Conservation (phyloP, 2,113 vertebrate species). For the Grammomys dolichurus region DNA sequence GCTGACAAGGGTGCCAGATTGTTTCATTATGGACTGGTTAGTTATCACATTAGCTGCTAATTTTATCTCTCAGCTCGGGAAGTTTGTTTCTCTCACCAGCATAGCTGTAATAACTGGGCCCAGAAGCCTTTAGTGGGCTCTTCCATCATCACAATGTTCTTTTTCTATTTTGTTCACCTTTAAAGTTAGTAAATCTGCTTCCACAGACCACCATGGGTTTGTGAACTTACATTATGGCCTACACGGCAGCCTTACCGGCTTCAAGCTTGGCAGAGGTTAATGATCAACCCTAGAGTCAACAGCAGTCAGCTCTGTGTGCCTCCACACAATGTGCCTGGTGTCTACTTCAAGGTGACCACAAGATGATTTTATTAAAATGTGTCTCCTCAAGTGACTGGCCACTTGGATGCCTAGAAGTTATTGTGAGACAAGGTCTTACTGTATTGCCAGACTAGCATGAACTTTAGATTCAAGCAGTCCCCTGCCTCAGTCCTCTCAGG, state of each 20-base stretch:
- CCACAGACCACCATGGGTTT: conserved; percentile 72
- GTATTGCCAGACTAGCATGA: not conserved
- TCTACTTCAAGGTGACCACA: conserved; percentile 86
- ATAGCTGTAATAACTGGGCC: not conserved
- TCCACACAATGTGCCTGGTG: conserved; percentile 76
- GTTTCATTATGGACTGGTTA: conserved; percentile 74
- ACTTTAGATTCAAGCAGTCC: not conserved
- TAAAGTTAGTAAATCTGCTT: conserved; percentile 25
- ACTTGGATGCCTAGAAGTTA: not conserved
- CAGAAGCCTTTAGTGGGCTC: not conserved
- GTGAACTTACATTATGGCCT: conserved; percentile 74
- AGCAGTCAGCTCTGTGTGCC: conserved; percentile 78
- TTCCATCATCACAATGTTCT: conserved; percentile 24
- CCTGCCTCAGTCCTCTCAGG: not conserved
- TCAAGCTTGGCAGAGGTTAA: conserved; percentile 84
- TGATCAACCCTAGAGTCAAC: conserved; percentile 87
- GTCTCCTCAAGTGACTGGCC: conserved; percentile 65
- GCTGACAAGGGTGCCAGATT: conserved; percentile 61
- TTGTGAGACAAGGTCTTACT: not conserved
- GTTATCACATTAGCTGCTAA: conserved; percentile 85
- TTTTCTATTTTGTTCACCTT: not conserved
- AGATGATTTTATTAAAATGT: conserved; percentile 75
- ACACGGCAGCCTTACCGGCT: conserved; percentile 52
- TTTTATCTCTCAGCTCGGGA: conserved; percentile 83
- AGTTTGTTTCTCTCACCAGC: not conserved